Evolutionary conservation across 1,140 invertebrate species (phyloP), one percentile per base, ranked within the genome.

Genomic region (Laupala kohalensis): DNA sequence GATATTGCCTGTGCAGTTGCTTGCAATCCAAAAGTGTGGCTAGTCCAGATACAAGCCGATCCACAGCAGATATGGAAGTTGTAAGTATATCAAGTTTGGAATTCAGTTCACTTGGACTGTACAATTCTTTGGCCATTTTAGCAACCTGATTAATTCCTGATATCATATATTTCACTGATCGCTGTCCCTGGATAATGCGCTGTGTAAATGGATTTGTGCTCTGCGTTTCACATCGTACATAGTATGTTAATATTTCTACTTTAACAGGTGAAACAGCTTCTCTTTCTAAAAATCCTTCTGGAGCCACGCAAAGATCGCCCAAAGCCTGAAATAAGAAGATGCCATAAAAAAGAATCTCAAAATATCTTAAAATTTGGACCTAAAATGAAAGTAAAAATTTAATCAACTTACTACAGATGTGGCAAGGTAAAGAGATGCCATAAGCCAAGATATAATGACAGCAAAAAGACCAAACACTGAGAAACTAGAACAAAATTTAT

Each of bases 381-480:
- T n/a, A n/a, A n/a, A n/a, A n/a, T n/a, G n/a, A 28, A 69, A 72
- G 26, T 72, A 73, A 69, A 62, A 15, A 75, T 28, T 53, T 53
- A 53, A n/a, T 53, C 26, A 26, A 78, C 79, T 79, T 78, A 84
- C 84, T 76, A 94, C 92, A 67, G 90, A 89, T 15, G 87, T 86
- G 26, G 91, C 89, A 68, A 94, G 82, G 81, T 95, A 92, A 26
- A 94, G 78, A 66, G 92, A 93, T 25, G 91, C 89, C 83, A 92
- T 88, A 69, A 94, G 83, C 90, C 92, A 96, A 74, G 92, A 94
- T 73, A 92, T 88, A 74, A 95, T 94, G n/a, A 96, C 89, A 64
- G 92, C 92, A 73, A 94, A 87, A 69, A 96, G 81, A 28, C 93
- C 94, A 76, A 94, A 92, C 30, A 95, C 93, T 76, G 89, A 89